Conservation (phyloP, 2,113 vertebrate genomes). For the Thunnus maccoyii region DNA sequence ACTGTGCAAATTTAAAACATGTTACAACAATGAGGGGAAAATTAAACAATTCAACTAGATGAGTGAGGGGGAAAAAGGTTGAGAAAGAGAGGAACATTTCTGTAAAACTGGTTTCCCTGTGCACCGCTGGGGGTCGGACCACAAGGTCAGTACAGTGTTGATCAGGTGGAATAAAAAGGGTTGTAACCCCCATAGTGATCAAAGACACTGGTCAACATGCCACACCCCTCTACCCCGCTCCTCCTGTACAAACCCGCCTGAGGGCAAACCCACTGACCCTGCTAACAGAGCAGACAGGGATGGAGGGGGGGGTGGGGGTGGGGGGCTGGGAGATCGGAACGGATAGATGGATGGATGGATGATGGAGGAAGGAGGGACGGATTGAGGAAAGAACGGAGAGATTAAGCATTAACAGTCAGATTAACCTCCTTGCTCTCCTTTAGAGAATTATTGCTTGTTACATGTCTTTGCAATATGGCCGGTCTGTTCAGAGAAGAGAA, state of each 20-base stretch:
- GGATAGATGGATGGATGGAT: conserved; percentile 11
- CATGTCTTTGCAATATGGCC: neutral
- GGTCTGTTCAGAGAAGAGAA: neutral
- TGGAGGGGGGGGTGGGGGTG: neutral
- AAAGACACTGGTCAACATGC: conserved; percentile 61
- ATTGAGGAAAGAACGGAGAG: conserved; percentile 15
- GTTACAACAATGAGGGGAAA: too few species aligned
- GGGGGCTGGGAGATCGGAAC: neutral
- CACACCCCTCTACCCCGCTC: conserved; percentile 55
- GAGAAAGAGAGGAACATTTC: neutral
- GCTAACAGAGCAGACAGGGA: conserved; percentile 25
- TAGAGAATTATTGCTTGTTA: neutral
- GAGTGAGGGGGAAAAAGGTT: neutral
- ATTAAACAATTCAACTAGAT: too few species aligned
- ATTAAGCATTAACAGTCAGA: conserved; percentile 33
- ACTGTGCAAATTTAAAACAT: too few species aligned
- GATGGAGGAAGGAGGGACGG: neutral
- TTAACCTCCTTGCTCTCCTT: conserved; percentile 10
- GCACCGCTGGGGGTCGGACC: conserved; percentile 36
- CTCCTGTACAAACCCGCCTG: conserved; percentile 41
- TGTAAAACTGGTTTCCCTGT: neutral
- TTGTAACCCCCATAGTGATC: conserved; percentile 63
- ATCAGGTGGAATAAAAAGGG: conserved; percentile 76
- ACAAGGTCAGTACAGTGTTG: conserved; percentile 63
- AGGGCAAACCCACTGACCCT: conserved; percentile 76